phyloP scores from a whole-genome alignment of 2,113 vertebrate species.

The Hemiscyllium ocellatum region DNA sequence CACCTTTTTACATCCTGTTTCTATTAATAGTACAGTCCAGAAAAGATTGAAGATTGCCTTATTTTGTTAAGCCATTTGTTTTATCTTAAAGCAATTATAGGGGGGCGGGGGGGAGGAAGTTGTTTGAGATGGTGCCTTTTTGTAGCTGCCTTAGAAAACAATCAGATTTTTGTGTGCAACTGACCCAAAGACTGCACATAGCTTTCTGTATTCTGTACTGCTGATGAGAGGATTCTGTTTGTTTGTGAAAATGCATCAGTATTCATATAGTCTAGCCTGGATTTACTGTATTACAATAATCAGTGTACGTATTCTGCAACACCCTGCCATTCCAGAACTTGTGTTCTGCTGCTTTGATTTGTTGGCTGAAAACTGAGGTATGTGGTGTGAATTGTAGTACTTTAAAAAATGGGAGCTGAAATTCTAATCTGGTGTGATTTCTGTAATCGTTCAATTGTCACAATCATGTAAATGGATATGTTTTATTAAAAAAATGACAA shows the following conservation, averaged over 20 bases:
- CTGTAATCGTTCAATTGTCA: conserved; percentile 31
- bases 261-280: conserved; percentile 2
- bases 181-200: conserved; percentile 28
- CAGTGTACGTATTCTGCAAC: conserved; percentile 25
- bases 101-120: too few species aligned
- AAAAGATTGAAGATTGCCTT: conserved; percentile 3
- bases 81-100: neutral
- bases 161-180: conserved; percentile 18
- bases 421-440: conserved; percentile 25
- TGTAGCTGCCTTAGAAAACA: neutral
- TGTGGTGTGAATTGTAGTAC: neutral
- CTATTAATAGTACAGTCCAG: neutral
- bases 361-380: conserved; percentile 30
- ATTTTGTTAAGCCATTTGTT: neutral
- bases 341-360: conserved; percentile 29
- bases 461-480: conserved; percentile 34
- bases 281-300: conserved; percentile 22
- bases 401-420: conserved; percentile 19
- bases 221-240: conserved; percentile 26
- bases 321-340: conserved; percentile 4
- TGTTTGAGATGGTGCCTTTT: conserved; percentile 13
- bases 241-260: conserved; percentile 26
- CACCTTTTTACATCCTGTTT: neutral
- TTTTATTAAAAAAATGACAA: conserved; percentile 33
- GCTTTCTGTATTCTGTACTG: conserved; percentile 36